These are phyloP conservation scores for Hozukius guyotensis DNA, from an alignment of 2,797 vertebrate genomes.

Conservation along the genomic window DNA sequence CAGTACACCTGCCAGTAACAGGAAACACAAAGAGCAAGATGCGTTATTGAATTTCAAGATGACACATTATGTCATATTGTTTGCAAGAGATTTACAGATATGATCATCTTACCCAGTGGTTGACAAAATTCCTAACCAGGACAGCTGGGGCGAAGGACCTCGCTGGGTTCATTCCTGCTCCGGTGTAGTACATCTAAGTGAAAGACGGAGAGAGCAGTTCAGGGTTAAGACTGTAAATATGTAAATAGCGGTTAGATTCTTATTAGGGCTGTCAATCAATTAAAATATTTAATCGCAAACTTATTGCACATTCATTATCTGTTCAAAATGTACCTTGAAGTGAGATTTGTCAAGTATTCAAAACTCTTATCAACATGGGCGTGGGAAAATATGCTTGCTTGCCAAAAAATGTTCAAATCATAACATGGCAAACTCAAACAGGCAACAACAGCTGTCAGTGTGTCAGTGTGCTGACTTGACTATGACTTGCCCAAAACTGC, in stretches of 20 bases:
- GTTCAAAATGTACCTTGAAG: no score
- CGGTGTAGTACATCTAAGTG: conserved; percentile 93
- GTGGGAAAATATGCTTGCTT: no score
- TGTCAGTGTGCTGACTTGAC: no score
- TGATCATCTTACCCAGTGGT: conserved; percentile 91
- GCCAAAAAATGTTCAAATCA: no score
- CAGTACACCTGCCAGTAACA: conserved; percentile 86
- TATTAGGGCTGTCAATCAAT: no score
- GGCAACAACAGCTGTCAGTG: no score
- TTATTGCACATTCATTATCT: no score
- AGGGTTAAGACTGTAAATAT: not conserved
- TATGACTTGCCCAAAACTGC: no score
- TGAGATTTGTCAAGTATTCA: no score
- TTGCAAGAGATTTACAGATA: not conserved
- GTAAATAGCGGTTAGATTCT: not conserved
- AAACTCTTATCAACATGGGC: no score
- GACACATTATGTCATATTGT: not conserved
- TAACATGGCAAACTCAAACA: no score
- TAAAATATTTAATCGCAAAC: no score
- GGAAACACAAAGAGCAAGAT: not conserved
- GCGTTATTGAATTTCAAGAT: not conserved
- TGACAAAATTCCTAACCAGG: conserved; percentile 92
- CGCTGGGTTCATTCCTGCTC: conserved; percentile 95
- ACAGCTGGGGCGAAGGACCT: conserved; percentile 95
- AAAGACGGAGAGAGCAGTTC: conserved; percentile 8